These are phyloP conservation scores for Paramormyrops kingsleyae DNA, from an alignment of 2,113 vertebrate species.

Conservation along the genomic window DNA sequence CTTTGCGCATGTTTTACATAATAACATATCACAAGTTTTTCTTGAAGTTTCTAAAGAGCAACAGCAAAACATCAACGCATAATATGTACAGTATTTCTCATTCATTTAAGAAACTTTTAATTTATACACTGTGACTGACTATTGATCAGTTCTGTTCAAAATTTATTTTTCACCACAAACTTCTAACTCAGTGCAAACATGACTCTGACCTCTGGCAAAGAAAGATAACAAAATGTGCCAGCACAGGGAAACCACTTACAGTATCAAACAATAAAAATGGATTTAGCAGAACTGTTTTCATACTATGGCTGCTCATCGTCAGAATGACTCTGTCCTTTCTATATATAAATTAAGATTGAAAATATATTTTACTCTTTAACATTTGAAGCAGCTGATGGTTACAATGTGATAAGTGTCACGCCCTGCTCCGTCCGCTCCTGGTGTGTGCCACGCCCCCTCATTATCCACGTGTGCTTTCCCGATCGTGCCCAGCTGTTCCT, in stretches of 20 bases:
- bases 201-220: background rate
- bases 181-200: slow-evolving; percentile 5
- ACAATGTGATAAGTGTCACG: background rate
- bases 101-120: background rate
- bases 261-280: background rate
- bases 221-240: background rate
- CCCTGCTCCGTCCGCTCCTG: no score
- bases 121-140: background rate
- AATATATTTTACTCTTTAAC: background rate
- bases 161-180: background rate
- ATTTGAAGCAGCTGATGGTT: background rate
- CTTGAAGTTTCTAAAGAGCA: background rate
- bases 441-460: no score
- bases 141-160: background rate
- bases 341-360: background rate
- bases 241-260: background rate
- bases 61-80: background rate
- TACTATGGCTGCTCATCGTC: background rate
- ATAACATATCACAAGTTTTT: background rate
- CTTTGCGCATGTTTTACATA: background rate
- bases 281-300: background rate
- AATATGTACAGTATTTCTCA: background rate
- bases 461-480: no score
- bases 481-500: no score
- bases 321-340: background rate